Evolutionary conservation across 2,113 vertebrate species (phyloP), one percentile per base, ranked within the genome.

Genomic region (Amphiprion ocellaris): DNA sequence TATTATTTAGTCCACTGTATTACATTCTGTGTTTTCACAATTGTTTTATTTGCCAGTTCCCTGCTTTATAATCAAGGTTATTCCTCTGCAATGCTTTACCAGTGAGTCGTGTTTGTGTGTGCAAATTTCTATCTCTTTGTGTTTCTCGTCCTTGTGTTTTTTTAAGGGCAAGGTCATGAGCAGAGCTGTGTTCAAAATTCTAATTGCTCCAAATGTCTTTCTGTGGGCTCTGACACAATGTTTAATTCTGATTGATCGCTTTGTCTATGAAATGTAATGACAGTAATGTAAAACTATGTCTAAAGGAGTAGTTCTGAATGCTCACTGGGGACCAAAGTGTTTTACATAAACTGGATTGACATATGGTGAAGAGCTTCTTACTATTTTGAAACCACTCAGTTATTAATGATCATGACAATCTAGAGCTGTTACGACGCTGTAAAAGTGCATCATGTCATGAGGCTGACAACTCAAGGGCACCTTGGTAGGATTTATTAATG

Each of bases 201-300:
- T 37, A 10, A 21, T 47, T 24, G 17, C 24, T 21, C 11, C 2
- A 58, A 67, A 50, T 21, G 19, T 73, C 47, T 59, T n/a, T 30
- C 30, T 55, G 10, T 46, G 0, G n/a, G 37, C n/a, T 10, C 50
- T 21, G 21, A 39, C 21, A 53, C n/a, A 26, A 15, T 21, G 24
- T 70, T 81, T 62, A 10, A 65, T 78, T 73, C 44, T 52, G 52
- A 87, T 59, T 24, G 41, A 75, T 69, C 19, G 37, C 46, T 10
- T 15, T 4, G 4, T 55, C 54, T n/a, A 14, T 74, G 28, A 60
- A 37, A 65, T 39, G 5, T 65, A 56, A 54, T 24, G 46, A 58
- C n/a, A 14, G 10, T 2, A 21, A 41, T 33, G 24, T 24, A 28
- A 47, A 58, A 56, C 30, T 21, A 39, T 11, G 8, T 54, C 12